Evolutionary conservation across 2,113 vertebrate genomes (phyloP).

Genomic region (Hemichromis elongatus): DNA sequence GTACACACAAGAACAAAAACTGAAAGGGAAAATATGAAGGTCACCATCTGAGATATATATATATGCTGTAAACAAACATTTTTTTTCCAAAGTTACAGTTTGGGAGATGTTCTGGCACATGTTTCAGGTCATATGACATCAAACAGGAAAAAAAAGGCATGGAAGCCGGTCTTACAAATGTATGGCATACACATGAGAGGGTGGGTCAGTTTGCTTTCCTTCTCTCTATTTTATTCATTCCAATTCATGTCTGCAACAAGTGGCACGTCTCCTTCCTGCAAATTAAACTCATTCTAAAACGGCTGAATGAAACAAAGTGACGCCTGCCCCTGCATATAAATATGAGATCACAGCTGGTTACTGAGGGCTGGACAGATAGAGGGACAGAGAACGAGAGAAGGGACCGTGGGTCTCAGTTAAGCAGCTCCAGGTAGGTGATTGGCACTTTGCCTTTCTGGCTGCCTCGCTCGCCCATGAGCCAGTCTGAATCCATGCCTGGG

Average conservation of each 20-base stretch:
- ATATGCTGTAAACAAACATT: constrained; percentile 77
- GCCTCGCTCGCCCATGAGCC: constrained; percentile 97
- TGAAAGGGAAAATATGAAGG: constrained; percentile 56
- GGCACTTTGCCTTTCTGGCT: constrained; percentile 97
- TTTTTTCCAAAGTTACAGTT: not conserved
- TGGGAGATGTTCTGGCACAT: constrained; percentile 57
- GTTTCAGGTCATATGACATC: constrained; percentile 72
- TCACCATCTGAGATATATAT: constrained; percentile 73
- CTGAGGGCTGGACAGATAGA: not conserved
- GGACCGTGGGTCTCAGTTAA: constrained; percentile 77
- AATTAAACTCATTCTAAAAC: constrained; percentile 4
- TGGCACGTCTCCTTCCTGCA: not conserved
- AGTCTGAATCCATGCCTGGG: constrained; percentile 94
- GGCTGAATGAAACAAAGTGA: constrained; percentile 12
- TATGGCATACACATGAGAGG: constrained; percentile 37
- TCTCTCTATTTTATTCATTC: not conserved
- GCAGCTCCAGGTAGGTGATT: constrained; percentile 97
- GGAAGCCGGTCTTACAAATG: constrained; percentile 76
- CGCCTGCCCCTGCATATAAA: constrained; percentile 73
- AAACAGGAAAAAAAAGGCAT: constrained; percentile 59
- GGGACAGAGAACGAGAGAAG: not conserved
- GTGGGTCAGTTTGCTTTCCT: not conserved
- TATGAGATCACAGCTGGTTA: constrained; percentile 65
- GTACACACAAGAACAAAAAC: constrained; percentile 47
- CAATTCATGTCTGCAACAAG: not conserved